These are phyloP conservation scores for Glyptemys insculpta DNA, from an alignment of 2,797 vertebrate species.

Conservation along the genomic window DNA sequence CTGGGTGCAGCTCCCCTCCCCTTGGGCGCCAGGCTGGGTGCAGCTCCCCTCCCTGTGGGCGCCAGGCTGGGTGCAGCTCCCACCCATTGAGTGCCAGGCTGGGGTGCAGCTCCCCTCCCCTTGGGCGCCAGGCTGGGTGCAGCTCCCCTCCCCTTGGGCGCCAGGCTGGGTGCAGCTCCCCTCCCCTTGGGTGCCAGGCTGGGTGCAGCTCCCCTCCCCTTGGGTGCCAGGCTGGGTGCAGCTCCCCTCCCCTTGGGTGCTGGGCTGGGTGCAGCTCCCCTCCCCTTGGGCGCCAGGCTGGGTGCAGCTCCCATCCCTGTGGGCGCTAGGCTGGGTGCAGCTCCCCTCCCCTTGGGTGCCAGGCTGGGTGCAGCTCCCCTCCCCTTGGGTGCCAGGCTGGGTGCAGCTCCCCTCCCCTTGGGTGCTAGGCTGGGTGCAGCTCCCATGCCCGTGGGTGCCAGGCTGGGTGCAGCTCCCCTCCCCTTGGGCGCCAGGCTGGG, in stretches of 20 bases:
- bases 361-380: background rate
- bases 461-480: background rate
- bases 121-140: too few species aligned
- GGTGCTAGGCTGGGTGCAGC: too few species aligned
- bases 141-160: too few species aligned
- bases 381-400: background rate
- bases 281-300: rapidly evolving
- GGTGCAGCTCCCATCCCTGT: background rate
- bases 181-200: background rate
- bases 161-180: background rate
- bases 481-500: background rate
- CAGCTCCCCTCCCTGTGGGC: too few species aligned
- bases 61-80: background rate
- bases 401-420: background rate
- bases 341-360: background rate
- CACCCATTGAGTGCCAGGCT: background rate
- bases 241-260: background rate
- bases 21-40: too few species aligned
- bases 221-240: background rate
- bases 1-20: background rate
- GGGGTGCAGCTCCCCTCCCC: background rate
- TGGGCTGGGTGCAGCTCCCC: background rate
- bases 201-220: background rate
- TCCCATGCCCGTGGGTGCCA: background rate
- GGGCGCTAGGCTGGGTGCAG: background rate